Conservation (phyloP, 2,888 invertebrate genomes). For the Pocota personata region DNA sequence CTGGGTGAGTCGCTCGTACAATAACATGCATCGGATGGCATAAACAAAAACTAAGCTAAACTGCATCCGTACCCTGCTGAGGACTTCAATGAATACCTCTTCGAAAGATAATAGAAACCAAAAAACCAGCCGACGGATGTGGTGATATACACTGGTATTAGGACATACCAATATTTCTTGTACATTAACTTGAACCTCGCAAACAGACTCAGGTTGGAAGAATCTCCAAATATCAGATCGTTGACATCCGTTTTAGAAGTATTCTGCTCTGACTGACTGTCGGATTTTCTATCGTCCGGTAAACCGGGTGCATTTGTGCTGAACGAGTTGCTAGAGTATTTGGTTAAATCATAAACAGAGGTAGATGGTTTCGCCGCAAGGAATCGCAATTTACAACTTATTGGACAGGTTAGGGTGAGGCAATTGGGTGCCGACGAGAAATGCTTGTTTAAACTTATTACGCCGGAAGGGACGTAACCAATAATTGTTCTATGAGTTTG, state of each 20-base stretch:
- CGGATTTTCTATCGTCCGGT: not conserved
- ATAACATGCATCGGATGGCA: too few relatives aligned
- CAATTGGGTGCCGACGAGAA: too few relatives aligned
- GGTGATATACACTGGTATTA: conserved; percentile 95
- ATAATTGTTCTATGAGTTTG: conserved; percentile 8
- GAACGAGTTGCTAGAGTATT: not conserved
- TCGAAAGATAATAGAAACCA: conserved; percentile 92
- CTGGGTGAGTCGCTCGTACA: too few relatives aligned
- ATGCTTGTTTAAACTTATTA: conserved; percentile 11
- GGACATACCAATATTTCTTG: conserved; percentile 97
- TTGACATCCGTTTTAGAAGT: conserved; percentile 59
- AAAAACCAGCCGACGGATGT: conserved; percentile 96
- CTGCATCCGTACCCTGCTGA: too few relatives aligned
- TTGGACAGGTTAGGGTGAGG: conserved; percentile 60
- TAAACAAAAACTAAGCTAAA: too few relatives aligned
- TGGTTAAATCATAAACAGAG: not conserved
- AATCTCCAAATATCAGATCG: conserved; percentile 79
- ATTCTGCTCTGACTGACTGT: not conserved
- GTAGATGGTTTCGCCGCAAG: conserved; percentile 3
- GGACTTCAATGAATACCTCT: conserved; percentile 90
- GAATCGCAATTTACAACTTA: conserved; percentile 22
- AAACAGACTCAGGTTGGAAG: conserved; percentile 86
- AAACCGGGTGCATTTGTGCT: conserved; percentile 38
- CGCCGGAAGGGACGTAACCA: conserved; percentile 42
- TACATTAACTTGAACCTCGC: conserved; percentile 95